A percentile compares a stretch with the other conserved stretches of the same genome.
Evolutionary conservation across 2,113 vertebrate genomes (phyloP).

Genomic region (Larimichthys crocea): DNA sequence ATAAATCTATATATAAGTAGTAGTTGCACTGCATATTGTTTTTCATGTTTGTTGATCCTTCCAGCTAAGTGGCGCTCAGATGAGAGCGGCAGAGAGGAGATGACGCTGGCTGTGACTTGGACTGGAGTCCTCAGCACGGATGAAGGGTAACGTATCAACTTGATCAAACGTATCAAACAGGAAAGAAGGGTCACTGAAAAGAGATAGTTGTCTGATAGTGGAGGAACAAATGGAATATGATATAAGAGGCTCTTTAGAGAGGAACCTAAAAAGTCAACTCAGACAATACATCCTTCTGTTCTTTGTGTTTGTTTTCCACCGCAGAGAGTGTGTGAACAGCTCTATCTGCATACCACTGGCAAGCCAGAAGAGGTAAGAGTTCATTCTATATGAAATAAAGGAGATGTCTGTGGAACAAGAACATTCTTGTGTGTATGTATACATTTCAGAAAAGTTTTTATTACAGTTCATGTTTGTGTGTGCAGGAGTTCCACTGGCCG

Average conservation of each 20-base stretch:
- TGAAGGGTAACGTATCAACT: conserved; percentile 86
- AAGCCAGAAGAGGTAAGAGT: conserved; percentile 95
- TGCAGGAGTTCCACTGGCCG: conserved; percentile 96
- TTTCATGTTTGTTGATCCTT: neutral
- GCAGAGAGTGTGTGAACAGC: conserved; percentile 92
- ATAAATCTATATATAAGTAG: no score
- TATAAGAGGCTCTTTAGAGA: neutral
- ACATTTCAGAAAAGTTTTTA: neutral
- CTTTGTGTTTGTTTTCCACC: conserved; percentile 32
- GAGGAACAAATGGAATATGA: neutral
- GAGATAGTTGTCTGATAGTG: neutral
- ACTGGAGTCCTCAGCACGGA: conserved; percentile 91
- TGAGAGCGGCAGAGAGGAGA: conserved; percentile 92
- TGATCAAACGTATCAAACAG: neutral
- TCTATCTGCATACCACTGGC: conserved; percentile 94
- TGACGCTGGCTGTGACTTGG: conserved; percentile 95
- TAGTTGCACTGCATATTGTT: neutral
- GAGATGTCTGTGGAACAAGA: accelerated
- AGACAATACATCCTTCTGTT: neutral
- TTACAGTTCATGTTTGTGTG: conserved; percentile 40
- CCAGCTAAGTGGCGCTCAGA: conserved; percentile 95
- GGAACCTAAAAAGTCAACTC: neutral
- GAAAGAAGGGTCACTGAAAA: neutral
- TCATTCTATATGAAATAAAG: neutral
- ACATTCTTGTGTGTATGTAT: neutral